Percentiles rank a stretch among this genome's conserved stretches.
phyloP scores from a whole-genome alignment of 2,797 vertebrate species.

The Acanthurus leucopareius region DNA sequence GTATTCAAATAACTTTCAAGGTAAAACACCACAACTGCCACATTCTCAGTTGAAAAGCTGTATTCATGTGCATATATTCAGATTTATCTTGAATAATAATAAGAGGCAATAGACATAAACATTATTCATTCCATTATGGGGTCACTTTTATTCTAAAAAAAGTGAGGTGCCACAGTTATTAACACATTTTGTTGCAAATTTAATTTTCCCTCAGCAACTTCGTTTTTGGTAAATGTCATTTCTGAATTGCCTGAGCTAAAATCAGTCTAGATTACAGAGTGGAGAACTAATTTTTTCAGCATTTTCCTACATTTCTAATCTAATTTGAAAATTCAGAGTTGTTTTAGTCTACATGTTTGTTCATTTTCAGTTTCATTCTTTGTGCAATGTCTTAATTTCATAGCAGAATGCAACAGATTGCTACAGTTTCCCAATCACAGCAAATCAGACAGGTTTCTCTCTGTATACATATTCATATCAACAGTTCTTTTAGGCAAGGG shows the following conservation, averaged over 20 bases:
- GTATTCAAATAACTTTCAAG: background rate
- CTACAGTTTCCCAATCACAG: background rate
- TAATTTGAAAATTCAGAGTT: background rate
- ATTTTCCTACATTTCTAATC: background rate
- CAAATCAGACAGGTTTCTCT: background rate
- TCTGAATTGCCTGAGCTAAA: background rate
- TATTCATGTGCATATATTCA: background rate
- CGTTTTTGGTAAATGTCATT: slow-evolving; percentile 4
- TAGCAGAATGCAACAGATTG: background rate
- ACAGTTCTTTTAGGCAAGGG: background rate
- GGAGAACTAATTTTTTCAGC: background rate
- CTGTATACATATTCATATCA: background rate
- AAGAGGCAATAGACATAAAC: background rate
- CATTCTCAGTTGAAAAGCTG: too few species aligned
- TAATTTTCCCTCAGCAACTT: background rate
- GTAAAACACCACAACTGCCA: background rate
- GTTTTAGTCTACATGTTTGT: background rate
- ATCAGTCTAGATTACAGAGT: background rate
- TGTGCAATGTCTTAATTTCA: background rate
- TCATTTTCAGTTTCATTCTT: background rate
- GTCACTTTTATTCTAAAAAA: slow-evolving; percentile 8
- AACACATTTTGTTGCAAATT: slow-evolving; percentile 13
- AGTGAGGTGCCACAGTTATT: background rate
- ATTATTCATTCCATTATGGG: background rate
- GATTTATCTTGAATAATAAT: slow-evolving; percentile 9